phyloP scores from a whole-genome alignment of 2,888 invertebrate species.

The Luperina nickerlii region DNA sequence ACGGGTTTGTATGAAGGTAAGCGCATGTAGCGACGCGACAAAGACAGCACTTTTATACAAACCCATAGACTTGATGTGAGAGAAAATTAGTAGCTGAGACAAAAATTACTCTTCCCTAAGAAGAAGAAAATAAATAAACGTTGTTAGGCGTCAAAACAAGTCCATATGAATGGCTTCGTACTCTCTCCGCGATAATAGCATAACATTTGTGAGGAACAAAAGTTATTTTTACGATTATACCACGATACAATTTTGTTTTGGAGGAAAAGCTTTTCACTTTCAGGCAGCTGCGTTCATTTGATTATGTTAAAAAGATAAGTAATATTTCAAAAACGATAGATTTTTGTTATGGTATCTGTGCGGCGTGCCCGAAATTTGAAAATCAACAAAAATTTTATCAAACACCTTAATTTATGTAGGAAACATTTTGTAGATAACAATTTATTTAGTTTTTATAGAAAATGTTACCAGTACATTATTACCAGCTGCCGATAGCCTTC shows the following conservation, averaged over 20 bases:
- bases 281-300: constrained; percentile 7
- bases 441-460: background rate
- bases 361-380: background rate
- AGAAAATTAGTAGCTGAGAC: background rate
- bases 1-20: no score
- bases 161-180: constrained; percentile 62
- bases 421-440: background rate
- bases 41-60: background rate
- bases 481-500: constrained; percentile 3
- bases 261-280: constrained; percentile 28
- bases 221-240: constrained; percentile 69
- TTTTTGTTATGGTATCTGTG: background rate
- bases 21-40: background rate
- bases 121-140: constrained; percentile 45
- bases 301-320: constrained; percentile 13
- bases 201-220: constrained; percentile 70
- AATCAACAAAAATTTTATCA: background rate
- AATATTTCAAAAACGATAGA: background rate
- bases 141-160: constrained; percentile 48
- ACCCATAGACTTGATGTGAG: background rate
- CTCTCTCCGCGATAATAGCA: constrained; percentile 63
- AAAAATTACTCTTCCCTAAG: background rate
- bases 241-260: constrained; percentile 28
- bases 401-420: background rate
- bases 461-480: background rate